Percentiles rank a stretch among this genome's conserved stretches.
Evolutionary conservation across 2,888 invertebrate genomes (phyloP).

Genomic region (Tenthredo livida): DNA sequence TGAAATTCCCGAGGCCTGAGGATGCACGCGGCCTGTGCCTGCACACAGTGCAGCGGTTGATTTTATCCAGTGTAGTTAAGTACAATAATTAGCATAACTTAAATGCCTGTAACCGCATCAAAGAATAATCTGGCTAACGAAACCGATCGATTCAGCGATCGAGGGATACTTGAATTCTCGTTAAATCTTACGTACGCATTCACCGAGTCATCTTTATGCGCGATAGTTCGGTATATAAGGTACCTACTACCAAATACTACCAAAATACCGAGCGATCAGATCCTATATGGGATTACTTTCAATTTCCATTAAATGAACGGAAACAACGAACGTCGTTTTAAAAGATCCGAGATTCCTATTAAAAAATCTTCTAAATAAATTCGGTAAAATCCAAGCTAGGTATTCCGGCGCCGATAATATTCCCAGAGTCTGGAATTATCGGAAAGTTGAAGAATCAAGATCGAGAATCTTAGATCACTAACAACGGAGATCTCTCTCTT

Average conservation of each 20-base stretch:
- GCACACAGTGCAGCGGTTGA: neutral
- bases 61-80: slow-evolving; percentile 48
- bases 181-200: neutral
- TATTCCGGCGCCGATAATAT: neutral
- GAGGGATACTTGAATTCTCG: slow-evolving; percentile 27
- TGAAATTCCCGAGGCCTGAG: slow-evolving; percentile 17
- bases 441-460: neutral
- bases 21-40: neutral
- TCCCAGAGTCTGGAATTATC: neutral
- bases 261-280: slow-evolving; percentile 2
- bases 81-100: slow-evolving; percentile 50
- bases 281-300: slow-evolving; percentile 21
- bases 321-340: neutral
- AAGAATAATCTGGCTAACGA: slow-evolving; percentile 20
- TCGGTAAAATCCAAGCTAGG: neutral
- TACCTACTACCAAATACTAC: neutral
- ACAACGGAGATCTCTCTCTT: slow-evolving; percentile 23
- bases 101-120: slow-evolving; percentile 29
- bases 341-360: neutral
- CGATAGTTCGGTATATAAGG: neutral
- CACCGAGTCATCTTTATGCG: neutral
- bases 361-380: neutral
- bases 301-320: slow-evolving; percentile 40
- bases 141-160: slow-evolving; percentile 47
- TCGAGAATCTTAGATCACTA: slow-evolving; percentile 29